These are phyloP conservation scores for Morpho achilles DNA, from an alignment of 2,888 invertebrate species.

Conservation along the genomic window DNA sequence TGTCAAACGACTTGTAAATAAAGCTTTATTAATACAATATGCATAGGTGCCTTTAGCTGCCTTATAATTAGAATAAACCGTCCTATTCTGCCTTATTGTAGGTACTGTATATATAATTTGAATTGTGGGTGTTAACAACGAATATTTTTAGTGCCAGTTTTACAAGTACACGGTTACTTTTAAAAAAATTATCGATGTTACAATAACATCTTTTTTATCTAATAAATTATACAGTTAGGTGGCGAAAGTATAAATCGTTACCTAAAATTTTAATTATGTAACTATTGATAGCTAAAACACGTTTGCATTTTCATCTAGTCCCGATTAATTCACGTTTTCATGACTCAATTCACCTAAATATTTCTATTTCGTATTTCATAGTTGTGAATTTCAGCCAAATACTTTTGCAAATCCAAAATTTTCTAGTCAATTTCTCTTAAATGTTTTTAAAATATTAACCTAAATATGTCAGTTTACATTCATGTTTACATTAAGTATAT, in stretches of 20 bases:
- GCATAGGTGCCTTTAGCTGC: slow-evolving; percentile 63
- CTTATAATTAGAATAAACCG: slow-evolving; percentile 63
- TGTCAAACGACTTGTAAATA: slow-evolving; percentile 24
- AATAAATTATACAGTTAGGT: slow-evolving; percentile 17
- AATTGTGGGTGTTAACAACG: slow-evolving; percentile 61
- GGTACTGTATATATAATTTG: slow-evolving; percentile 35
- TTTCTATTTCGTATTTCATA: slow-evolving; percentile 38
- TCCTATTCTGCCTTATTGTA: slow-evolving; percentile 61
- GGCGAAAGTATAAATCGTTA: not conserved
- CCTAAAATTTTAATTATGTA: slow-evolving; percentile 12
- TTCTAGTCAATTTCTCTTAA: slow-evolving; percentile 66
- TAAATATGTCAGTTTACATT: slow-evolving; percentile 41
- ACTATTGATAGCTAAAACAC: slow-evolving; percentile 28
- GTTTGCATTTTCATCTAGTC: slow-evolving; percentile 59
- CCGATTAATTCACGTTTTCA: slow-evolving; percentile 38
- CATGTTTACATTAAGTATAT: slow-evolving; percentile 21
- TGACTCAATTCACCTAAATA: slow-evolving; percentile 17
- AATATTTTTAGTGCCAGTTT: slow-evolving; percentile 65
- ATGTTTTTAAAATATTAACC: slow-evolving; percentile 41
- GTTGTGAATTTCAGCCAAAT: slow-evolving; percentile 58
- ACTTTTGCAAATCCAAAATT: slow-evolving; percentile 68
- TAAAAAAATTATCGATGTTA: slow-evolving; percentile 9
- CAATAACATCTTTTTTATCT: slow-evolving; percentile 4
- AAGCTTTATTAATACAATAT: slow-evolving; percentile 27
- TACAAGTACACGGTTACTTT: slow-evolving; percentile 29